Percentiles rank a stretch among this genome's conserved stretches.
These are phyloP conservation scores for Clamator glandarius DNA, from an alignment of 2,797 vertebrate genomes.

Conservation along the genomic window DNA sequence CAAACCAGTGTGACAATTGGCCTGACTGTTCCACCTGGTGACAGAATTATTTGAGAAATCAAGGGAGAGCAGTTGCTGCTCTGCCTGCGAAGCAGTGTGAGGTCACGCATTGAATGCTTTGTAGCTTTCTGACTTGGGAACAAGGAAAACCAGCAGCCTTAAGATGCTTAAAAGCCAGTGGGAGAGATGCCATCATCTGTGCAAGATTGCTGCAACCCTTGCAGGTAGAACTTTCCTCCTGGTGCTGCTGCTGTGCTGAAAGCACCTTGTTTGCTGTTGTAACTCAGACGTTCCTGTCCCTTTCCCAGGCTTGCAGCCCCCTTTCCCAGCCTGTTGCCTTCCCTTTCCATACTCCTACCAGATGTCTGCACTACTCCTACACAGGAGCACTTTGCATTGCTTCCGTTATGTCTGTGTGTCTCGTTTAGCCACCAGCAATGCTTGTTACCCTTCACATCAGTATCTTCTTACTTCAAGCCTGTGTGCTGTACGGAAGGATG, in stretches of 20 bases:
- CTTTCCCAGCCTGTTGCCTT: background rate
- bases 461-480: background rate
- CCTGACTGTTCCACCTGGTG: background rate
- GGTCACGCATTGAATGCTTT: background rate
- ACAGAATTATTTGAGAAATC: background rate
- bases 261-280: background rate
- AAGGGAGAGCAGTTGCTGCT: background rate
- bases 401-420: rapidly evolving
- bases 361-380: background rate
- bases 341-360: background rate
- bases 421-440: background rate
- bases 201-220: background rate
- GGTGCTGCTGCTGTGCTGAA: background rate
- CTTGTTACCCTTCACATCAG: background rate
- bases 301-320: background rate
- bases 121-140: background rate
- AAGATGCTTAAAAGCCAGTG: background rate
- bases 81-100: background rate
- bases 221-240: background rate
- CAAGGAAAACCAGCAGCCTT: background rate
- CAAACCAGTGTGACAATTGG: background rate
- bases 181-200: background rate
- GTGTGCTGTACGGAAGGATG: background rate
- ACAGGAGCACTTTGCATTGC: background rate
- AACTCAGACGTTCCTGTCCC: background rate